phyloP scores from a whole-genome alignment of 37 sponge, comb jelly and placozoan genomes.

The Beroe forskalii region DNA sequence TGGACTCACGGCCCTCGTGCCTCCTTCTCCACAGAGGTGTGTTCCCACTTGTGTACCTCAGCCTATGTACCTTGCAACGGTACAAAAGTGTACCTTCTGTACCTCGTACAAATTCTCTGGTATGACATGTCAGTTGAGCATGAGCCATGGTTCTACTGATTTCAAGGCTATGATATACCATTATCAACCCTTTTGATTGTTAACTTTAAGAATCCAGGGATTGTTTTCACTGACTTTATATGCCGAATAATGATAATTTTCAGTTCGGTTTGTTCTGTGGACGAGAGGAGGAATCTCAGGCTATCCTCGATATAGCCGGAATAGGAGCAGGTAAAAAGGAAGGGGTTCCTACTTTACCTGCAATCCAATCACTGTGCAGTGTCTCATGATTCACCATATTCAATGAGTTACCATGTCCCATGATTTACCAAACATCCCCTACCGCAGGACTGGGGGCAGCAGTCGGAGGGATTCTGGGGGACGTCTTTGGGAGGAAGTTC shows the following conservation, averaged over 20 bases:
- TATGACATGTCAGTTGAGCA: too few species aligned
- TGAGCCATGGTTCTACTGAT: too few species aligned
- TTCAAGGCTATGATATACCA: too few species aligned
- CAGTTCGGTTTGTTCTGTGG: constrained; percentile 30
- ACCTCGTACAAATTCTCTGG: too few species aligned
- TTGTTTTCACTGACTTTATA: too few species aligned
- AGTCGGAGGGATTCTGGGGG: constrained; percentile 12
- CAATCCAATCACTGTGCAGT: not conserved
- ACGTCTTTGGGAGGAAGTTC: not conserved
- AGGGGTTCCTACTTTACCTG: not conserved
- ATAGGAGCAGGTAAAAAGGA: constrained; percentile 6
- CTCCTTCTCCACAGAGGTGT: not conserved
- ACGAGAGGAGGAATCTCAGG: constrained; percentile 13
- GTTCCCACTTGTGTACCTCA: too few species aligned
- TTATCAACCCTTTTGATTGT: too few species aligned
- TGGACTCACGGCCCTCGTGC: not conserved
- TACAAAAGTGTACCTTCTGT: too few species aligned
- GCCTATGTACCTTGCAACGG: too few species aligned
- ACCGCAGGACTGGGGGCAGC: not conserved
- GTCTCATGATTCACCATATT: not conserved
- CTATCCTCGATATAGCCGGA: not conserved
- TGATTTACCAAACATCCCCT: not conserved
- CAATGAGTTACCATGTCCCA: not conserved
- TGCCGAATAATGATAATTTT: too few species aligned
- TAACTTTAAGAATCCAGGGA: too few species aligned